Conservation (phyloP, 2,113 vertebrate genomes). For the Camelus dromedarius region DNA sequence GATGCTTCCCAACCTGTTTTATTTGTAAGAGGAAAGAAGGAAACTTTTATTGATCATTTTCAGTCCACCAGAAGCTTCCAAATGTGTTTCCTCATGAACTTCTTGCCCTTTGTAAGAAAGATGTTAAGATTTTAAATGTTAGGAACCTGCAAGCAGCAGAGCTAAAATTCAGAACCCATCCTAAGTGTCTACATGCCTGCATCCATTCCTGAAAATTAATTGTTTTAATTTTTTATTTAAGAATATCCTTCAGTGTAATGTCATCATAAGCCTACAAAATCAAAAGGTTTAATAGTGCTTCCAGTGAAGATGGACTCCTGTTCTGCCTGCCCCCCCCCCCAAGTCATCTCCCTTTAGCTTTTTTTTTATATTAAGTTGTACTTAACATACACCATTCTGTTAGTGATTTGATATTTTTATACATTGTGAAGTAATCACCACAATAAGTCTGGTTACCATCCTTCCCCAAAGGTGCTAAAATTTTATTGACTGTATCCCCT, state of each 20-base stretch:
- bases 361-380: not conserved
- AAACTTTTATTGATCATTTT: not conserved
- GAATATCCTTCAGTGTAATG: not conserved
- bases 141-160: not conserved
- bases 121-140: slow-evolving; percentile 41
- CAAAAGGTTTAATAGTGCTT: not conserved
- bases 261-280: not conserved
- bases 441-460: not conserved
- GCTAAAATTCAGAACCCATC: not conserved
- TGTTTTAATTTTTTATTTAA: slow-evolving; percentile 6
- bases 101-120: not conserved
- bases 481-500: not conserved
- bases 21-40: not conserved
- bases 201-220: not conserved
- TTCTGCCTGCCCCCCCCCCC: not conserved
- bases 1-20: slow-evolving; percentile 6
- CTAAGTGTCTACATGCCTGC: not conserved
- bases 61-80: not conserved
- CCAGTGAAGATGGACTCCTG: not conserved
- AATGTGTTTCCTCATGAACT: not conserved
- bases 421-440: not conserved
- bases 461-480: not conserved
- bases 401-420: not conserved
- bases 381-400: not conserved
- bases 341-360: not conserved